These are phyloP conservation scores for Smithornis capensis DNA, from an alignment of 2,113 vertebrate genomes.

Conservation along the genomic window DNA sequence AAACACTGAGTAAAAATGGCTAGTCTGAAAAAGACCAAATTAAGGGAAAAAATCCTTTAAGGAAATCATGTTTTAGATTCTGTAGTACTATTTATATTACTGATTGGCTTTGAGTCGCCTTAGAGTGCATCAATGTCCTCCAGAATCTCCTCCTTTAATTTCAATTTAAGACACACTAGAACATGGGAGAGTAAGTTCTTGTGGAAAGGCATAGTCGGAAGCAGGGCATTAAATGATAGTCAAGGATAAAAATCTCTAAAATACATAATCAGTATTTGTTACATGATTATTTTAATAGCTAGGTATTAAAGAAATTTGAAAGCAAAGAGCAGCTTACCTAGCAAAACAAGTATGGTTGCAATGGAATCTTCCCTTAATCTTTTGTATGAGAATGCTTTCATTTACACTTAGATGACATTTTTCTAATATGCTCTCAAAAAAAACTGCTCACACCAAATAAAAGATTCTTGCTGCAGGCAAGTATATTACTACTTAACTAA, in stretches of 20 bases:
- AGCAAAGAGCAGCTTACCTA: neutral
- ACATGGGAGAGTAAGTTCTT: neutral
- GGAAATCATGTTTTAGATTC: neutral
- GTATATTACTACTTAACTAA: neutral
- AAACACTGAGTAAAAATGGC: neutral
- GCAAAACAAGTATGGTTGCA: neutral
- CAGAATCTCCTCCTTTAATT: neutral
- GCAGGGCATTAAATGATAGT: neutral
- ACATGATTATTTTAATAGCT: neutral
- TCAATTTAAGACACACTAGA: neutral
- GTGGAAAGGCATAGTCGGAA: neutral
- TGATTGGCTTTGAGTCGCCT: neutral
- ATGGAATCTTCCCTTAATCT: neutral
- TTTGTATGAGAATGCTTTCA: neutral
- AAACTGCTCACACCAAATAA: conserved; percentile 5
- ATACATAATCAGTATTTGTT: neutral
- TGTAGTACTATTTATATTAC: neutral
- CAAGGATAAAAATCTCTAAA: neutral
- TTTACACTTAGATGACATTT: neutral
- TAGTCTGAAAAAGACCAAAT: neutral
- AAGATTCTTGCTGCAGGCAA: conserved; percentile 13
- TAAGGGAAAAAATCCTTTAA: neutral
- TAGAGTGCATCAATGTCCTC: neutral
- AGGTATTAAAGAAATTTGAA: neutral
- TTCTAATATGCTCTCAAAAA: neutral